phyloP scores from a whole-genome alignment of 2,888 invertebrate species.

The Cheilosia impressa region DNA sequence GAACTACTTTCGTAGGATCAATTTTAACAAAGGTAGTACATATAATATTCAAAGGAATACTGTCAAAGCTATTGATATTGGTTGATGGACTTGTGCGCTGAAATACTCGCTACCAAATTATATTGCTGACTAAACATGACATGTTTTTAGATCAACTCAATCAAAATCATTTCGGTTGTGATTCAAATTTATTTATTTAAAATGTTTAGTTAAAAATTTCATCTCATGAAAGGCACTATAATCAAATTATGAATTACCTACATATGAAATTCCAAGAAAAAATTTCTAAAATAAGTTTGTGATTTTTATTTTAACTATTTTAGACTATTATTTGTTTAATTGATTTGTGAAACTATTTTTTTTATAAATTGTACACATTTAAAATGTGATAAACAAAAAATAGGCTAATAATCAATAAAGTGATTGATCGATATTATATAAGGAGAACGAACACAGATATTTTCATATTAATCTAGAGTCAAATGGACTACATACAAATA shows the following conservation, averaged over 20 bases:
- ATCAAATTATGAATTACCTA: neutral
- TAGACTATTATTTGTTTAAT: too few relatives aligned
- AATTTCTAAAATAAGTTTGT: conserved; percentile 6
- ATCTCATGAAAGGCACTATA: neutral
- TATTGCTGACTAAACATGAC: neutral
- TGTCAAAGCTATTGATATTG: neutral
- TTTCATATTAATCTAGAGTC: conserved; percentile 55
- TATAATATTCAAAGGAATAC: neutral
- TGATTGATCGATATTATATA: conserved; percentile 33
- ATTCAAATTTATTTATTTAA: conserved; percentile 52
- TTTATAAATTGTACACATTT: conserved; percentile 25
- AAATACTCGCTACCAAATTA: conserved; percentile 2
- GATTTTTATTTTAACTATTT: conserved; percentile 21
- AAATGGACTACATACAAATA: conserved; percentile 13
- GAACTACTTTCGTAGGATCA: conserved; percentile 7
- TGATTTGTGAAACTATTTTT: conserved; percentile 15
- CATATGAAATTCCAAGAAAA: conserved; percentile 7
- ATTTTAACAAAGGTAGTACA: conserved; percentile 22
- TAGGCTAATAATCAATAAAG: conserved; percentile 24
- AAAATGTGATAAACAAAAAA: conserved; percentile 55
- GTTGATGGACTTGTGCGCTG: conserved; percentile 10
- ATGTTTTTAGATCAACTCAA: conserved; percentile 1
- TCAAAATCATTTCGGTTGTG: conserved; percentile 33
- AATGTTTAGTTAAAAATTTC: conserved; percentile 4
- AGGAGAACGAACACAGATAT: conserved; percentile 42